phyloP scores from a whole-genome alignment of 2,888 invertebrate genomes.

The Tenthredo scrophulariae region DNA sequence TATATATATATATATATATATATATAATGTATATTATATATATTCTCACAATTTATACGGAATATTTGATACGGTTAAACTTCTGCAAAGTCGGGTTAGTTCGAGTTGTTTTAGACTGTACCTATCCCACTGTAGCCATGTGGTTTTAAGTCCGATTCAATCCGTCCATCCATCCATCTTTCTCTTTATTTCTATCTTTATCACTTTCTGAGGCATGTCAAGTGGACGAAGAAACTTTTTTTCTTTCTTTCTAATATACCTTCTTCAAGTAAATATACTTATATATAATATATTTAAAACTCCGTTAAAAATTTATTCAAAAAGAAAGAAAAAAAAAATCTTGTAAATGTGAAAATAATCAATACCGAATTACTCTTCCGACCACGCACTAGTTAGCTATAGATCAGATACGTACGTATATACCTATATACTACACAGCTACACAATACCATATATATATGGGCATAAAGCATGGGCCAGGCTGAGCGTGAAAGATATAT shows the following conservation, averaged over 20 bases:
- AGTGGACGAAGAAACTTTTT: not conserved
- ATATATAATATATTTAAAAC: too few species aligned
- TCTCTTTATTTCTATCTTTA: constrained; percentile 8
- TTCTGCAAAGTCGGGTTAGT: constrained; percentile 32
- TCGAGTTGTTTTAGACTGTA: constrained; percentile 39
- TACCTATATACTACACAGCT: not conserved
- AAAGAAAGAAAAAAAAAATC: too few species aligned
- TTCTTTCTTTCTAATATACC: not conserved
- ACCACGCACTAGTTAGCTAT: not conserved
- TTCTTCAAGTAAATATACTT: not conserved
- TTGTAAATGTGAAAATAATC: not conserved
- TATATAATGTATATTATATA: too few species aligned
- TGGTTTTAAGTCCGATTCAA: constrained; percentile 45
- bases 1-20: not conserved
- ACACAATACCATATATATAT: not conserved
- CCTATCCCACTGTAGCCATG: constrained; percentile 28
- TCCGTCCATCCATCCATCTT: not conserved
- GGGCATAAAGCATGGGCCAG: constrained; percentile 35
- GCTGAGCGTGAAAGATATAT: constrained; percentile 22
- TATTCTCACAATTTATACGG: not conserved
- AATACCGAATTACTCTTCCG: not conserved
- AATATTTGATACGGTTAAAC: constrained; percentile 33
- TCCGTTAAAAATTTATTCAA: too few species aligned
- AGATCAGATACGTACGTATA: not conserved
- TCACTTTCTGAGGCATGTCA: constrained; percentile 7